Conservation (phyloP, 2,888 invertebrate genomes). For the Plebejus melissa region DNA sequence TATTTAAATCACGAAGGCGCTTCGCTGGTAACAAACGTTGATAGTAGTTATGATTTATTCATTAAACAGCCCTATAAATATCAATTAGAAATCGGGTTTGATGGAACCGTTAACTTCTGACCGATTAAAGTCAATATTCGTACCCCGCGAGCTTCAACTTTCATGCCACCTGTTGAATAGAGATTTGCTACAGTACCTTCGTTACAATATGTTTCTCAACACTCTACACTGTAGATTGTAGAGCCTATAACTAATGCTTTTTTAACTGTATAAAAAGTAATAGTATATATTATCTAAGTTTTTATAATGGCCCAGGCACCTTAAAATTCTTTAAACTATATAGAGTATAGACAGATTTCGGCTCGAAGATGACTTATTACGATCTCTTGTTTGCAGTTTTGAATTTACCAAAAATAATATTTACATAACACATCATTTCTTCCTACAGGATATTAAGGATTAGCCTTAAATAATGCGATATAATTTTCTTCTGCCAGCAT, state of each 20-base stretch:
- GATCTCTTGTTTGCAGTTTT: not conserved
- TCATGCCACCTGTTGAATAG: not conserved
- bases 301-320: too few relatives aligned
- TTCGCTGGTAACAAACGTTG: constrained; percentile 49
- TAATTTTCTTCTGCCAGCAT: not conserved
- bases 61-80: constrained; percentile 18
- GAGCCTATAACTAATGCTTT: too few relatives aligned
- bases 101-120: constrained; percentile 5
- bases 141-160: not conserved
- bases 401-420: not conserved
- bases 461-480: not conserved
- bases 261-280: too few relatives aligned
- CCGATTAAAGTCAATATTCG: not conserved
- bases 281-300: too few relatives aligned
- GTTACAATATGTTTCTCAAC: not conserved
- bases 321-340: too few relatives aligned
- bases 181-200: not conserved
- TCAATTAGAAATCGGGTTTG: constrained; percentile 4
- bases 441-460: not conserved
- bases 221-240: too few relatives aligned
- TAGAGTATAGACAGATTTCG: too few relatives aligned
- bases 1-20: constrained; percentile 55
- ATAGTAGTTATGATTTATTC: constrained; percentile 35
- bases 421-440: too few relatives aligned
- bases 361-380: too few relatives aligned